These are phyloP conservation scores for Petromus typicus DNA, from an alignment of 2,113 vertebrate genomes.

Conservation along the genomic window DNA sequence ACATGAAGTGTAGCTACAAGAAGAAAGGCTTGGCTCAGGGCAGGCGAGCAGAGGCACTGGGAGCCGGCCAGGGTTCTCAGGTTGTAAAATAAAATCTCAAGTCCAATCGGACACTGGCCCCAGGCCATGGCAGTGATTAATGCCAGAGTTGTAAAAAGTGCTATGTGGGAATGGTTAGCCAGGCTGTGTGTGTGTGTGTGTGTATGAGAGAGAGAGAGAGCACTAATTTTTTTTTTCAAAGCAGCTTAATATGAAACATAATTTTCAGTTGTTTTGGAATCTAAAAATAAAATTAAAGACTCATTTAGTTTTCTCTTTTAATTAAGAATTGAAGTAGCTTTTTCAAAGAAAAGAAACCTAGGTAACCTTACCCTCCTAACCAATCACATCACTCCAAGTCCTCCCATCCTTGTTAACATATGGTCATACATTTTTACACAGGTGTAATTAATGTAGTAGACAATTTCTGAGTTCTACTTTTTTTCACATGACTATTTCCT, in stretches of 20 bases:
- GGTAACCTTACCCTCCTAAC: constrained; percentile 31
- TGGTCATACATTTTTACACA: constrained; percentile 30
- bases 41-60: constrained; percentile 66
- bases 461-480: constrained; percentile 4
- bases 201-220: not conserved
- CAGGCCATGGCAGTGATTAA: constrained; percentile 75
- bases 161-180: constrained; percentile 51
- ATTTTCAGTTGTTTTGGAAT: constrained; percentile 62
- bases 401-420: not conserved
- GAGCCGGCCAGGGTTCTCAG: constrained; percentile 80
- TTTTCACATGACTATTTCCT: constrained; percentile 46
- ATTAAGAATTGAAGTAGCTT: constrained; percentile 70
- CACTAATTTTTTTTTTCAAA: constrained; percentile 57
- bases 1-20: constrained; percentile 36
- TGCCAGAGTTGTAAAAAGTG: constrained; percentile 78
- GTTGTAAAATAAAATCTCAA: constrained; percentile 83
- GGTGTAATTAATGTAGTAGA: constrained; percentile 45
- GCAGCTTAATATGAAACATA: constrained; percentile 69
- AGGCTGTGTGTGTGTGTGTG: constrained; percentile 25
- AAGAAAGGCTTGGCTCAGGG: constrained; percentile 70
- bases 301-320: constrained; percentile 70
- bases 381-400: not conserved
- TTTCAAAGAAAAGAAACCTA: constrained; percentile 47
- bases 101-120: constrained; percentile 78
- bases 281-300: constrained; percentile 71